Conservation (phyloP, 2,888 invertebrate genomes). For the Elgonia sp. region DNA sequence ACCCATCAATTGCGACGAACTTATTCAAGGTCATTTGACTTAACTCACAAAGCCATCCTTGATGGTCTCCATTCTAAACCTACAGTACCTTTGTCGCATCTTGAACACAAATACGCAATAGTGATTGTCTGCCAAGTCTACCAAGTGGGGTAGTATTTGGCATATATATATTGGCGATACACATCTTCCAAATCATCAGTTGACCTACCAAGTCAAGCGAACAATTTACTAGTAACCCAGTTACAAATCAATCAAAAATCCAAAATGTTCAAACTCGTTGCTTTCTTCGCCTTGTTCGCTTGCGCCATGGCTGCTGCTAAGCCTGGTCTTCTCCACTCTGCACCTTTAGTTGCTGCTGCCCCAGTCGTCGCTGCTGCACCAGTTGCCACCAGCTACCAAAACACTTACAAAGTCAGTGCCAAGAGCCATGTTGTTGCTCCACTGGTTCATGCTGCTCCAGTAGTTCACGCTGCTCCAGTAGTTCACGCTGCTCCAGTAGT, state of each 20-base stretch:
- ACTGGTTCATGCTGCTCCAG: no score
- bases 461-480: no score
- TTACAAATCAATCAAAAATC: neutral
- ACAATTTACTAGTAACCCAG: neutral
- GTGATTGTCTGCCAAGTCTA: neutral
- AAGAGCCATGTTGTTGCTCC: no score
- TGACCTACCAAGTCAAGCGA: neutral
- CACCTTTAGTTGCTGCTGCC: conserved; percentile 82
- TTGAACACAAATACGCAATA: conserved; percentile 4
- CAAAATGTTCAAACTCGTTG: conserved; percentile 81
- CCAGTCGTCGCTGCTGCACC: conserved; percentile 22
- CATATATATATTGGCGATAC: neutral
- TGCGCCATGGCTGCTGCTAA: conserved; percentile 86
- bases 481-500: no score
- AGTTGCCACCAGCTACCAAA: no score
- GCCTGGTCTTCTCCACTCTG: conserved; percentile 70
- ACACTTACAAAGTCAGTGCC: no score
- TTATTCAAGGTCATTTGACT: no score
- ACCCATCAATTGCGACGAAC: no score
- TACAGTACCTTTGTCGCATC: neutral
- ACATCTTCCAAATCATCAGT: neutral
- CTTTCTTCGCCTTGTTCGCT: conserved; percentile 81
- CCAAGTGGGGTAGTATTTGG: neutral
- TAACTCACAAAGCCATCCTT: neutral
- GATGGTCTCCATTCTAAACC: neutral